Base-by-base conservation (phyloP, 2,113 vertebrate genomes). In the Athene cunicularia region DNA sequence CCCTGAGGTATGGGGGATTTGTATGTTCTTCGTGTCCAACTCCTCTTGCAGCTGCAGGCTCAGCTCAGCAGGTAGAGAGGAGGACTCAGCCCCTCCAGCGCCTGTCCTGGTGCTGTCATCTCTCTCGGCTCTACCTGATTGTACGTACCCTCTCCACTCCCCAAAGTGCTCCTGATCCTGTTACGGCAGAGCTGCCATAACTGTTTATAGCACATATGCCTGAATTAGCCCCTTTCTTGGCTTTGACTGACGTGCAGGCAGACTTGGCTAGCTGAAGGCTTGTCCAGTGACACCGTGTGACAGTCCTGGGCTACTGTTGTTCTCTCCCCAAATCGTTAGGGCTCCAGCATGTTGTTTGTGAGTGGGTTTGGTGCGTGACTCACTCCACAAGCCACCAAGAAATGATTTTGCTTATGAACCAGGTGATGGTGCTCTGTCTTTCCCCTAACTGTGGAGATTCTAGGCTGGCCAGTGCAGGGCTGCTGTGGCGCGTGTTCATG, bases 91-190 rank as follows among this genome's bases (percentile, higher is more conserved):
- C 50, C 22, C 52, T 76, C 35, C 2, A 1, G 5, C 2, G 0
- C 0, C 0, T 20, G 24, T 75, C 37, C 56, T 7, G 3, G 32
- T 8, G 27, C 35, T 79, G 50, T 49, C 2, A 0, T 14, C 14
- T 80, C 37, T 37, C 45, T 53, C 5, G 3, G 37, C 22, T 55
- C 13, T 81, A 43, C 32, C 24, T 41, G 55, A 37, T 11, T 33
- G 22, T 50, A 2, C 4, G 50, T 41, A 56, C 24, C n/a, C 37
- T 45, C 41, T 67, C 45, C 23, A 14, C 3, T 9, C n/a, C 39
- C 32, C 5, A 22, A 58, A 81, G 53, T 35, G 6, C 32, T 76
- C 37, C 67, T n/a, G 35, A 52, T 33, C 53, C 63, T 1, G 1
- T 53, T 73, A 60, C 11, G 53, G 8, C 14, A 49, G 72, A 73